phyloP scores from a whole-genome alignment of 2,888 invertebrate genomes.

The Cartodere bifasciata region DNA sequence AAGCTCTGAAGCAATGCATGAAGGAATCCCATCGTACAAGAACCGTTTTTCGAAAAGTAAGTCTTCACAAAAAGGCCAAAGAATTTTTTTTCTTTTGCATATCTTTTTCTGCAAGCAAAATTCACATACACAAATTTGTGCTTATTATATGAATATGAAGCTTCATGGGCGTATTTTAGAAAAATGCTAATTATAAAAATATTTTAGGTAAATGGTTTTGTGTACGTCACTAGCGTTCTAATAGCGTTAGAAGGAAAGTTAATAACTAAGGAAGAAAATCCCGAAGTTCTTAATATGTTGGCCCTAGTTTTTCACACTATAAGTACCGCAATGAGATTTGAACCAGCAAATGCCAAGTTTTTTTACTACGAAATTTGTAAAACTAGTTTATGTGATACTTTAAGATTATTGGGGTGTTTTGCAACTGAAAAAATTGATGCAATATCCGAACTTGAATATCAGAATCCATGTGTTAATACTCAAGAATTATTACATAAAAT shows the following conservation, averaged over 20 bases:
- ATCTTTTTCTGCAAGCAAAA: too few species aligned
- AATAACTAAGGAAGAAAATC: constrained; percentile 34
- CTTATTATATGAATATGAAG: neutral
- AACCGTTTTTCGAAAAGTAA: constrained; percentile 90
- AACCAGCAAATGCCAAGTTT: constrained; percentile 97
- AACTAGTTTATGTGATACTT: constrained; percentile 85
- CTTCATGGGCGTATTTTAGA: constrained; percentile 1
- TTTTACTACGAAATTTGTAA: constrained; percentile 96
- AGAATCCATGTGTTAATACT: constrained; percentile 18
- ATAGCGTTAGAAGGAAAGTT: constrained; percentile 82
- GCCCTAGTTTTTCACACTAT: constrained; percentile 89
- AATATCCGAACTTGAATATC: constrained; percentile 25
- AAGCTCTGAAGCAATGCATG: constrained; percentile 76
- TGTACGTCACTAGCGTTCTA: constrained; percentile 91
- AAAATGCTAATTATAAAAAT: constrained; percentile 6
- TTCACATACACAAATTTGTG: too few species aligned
- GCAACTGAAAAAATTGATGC: constrained; percentile 25
- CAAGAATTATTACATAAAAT: constrained; percentile 52
- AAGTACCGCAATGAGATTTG: constrained; percentile 96
- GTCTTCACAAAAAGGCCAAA: too few species aligned
- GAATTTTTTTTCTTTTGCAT: too few species aligned
- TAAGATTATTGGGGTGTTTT: constrained; percentile 88
- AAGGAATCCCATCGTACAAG: constrained; percentile 93
- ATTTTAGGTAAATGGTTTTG: constrained; percentile 77
- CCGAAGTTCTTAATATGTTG: constrained; percentile 63